Base-by-base conservation (phyloP, 2,888 invertebrate species). In the Thereva unica region DNA sequence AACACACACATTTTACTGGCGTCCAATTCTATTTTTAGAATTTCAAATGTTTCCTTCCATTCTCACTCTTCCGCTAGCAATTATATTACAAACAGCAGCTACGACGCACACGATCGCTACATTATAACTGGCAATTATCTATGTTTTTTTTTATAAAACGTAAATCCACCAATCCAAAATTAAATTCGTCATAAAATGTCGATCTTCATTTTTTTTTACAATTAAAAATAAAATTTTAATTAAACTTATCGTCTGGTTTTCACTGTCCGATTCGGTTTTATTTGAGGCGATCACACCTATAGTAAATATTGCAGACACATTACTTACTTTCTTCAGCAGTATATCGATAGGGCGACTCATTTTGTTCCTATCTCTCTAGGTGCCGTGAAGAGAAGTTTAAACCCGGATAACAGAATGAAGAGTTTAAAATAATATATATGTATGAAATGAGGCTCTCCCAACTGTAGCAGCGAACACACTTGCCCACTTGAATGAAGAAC, bases 331-430 rank as follows among this genome's bases (percentile, higher is more conserved):
- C 67, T 75, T 75, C 67, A 80, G 73, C 53, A 80, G 69, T 61
- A 80, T 77, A 75, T 80, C 80, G 69, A 80, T 80, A 55, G 80
- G 76, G 56, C 79, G 74, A 66, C 76, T 79, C 80, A 80, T 79
- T 67, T 45, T 63, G n/a, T 61, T 8, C 49, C 61, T 41, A 47
- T 34, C 40, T 42, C 40, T 41, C 41, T 42, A 38, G 40, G 6
- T 69, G 50, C 40, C 59, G 49, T 61, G 50, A 53, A 12, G 7
- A 41, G 41, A 10, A 40, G 6, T n/a, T 10, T 38, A 23, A 23
- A 23, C n/a, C n/a, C 10, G 9, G 9, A 34, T 34, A 10, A 6
- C 3, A 53, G 38, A 53, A 34, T n/a, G 23, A 9, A 3, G 3
- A 53, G 38, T n/a, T 38, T 38, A 53, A n/a, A 9, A 34, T 4